Percentiles rank a stretch among this genome's conserved stretches.
These are phyloP conservation scores for Arothron firmamentum DNA, from an alignment of 2,113 vertebrate species.

Conservation along the genomic window DNA sequence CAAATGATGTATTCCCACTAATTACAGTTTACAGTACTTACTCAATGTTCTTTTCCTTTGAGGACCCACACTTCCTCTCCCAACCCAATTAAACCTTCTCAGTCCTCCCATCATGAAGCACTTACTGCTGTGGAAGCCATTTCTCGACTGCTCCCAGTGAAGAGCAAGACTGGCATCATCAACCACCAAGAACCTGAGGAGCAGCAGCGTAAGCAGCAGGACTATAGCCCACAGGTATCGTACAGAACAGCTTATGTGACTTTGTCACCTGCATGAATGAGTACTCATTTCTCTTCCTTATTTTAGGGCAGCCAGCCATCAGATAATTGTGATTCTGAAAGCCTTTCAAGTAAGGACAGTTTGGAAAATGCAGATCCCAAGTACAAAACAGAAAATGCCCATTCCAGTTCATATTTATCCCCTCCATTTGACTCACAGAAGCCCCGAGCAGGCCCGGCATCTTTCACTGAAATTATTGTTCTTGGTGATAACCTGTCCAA, in stretches of 20 bases:
- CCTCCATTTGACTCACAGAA: constrained; percentile 50
- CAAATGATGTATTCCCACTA: no score
- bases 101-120: constrained; percentile 51
- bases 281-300: constrained; percentile 35
- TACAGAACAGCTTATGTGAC: no score
- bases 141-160: constrained; percentile 71
- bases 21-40: not conserved
- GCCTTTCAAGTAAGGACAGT: constrained; percentile 85
- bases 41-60: not conserved
- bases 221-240: constrained; percentile 60
- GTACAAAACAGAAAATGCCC: constrained; percentile 46
- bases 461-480: constrained; percentile 62
- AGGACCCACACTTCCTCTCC: constrained; percentile 74
- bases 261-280: no score
- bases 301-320: constrained; percentile 80
- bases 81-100: constrained; percentile 65
- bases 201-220: constrained; percentile 69
- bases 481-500: constrained; percentile 54
- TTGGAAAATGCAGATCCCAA: constrained; percentile 79
- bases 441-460: constrained; percentile 39
- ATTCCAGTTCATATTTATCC: constrained; percentile 38
- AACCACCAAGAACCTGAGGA: constrained; percentile 70
- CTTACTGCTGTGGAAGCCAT: constrained; percentile 63
- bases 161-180: constrained; percentile 46
- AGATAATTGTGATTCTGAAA: constrained; percentile 76